These are phyloP conservation scores for Tadarida brasiliensis DNA, from an alignment of 2,797 vertebrate species.

Conservation along the genomic window DNA sequence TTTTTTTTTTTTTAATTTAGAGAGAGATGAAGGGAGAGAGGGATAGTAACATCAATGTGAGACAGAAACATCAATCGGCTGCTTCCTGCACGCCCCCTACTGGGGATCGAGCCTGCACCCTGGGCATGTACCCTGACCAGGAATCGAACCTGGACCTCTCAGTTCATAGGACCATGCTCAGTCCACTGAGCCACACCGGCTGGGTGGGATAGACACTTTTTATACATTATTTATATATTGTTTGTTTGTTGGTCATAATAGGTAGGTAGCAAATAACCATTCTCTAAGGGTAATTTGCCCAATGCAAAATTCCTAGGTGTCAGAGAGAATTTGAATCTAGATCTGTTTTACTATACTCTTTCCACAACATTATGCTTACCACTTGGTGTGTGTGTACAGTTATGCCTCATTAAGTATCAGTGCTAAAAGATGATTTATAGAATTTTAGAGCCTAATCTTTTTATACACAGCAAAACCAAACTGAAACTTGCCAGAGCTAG, in stretches of 20 bases:
- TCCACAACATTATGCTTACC: not conserved
- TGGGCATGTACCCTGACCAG: too few relatives aligned
- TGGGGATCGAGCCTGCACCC: too few relatives aligned
- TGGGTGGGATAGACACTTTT: not conserved
- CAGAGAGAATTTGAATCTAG: constrained; percentile 11
- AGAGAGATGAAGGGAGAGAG: too few relatives aligned
- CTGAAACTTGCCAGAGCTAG: constrained; percentile 36
- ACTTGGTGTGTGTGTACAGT: not conserved
- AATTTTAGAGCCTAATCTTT: constrained; percentile 38
- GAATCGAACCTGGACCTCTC: too few relatives aligned
- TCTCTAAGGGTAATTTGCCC: not conserved
- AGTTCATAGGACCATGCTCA: too few relatives aligned
- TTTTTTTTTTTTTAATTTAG: too few relatives aligned
- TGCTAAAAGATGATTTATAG: not conserved
- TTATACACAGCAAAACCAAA: constrained; percentile 9
- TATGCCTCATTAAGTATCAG: not conserved
- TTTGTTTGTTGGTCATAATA: constrained; percentile 17
- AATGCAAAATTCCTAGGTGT: not conserved
- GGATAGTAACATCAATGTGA: too few relatives aligned
- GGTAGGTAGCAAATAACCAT: not conserved
- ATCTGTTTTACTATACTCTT: not conserved
- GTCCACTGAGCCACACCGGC: too few relatives aligned
- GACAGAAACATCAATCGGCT: too few relatives aligned
- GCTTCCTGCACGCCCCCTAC: too few relatives aligned
- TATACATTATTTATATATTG: constrained; percentile 10